These are phyloP conservation scores for Hydrochoerus hydrochaeris DNA, from an alignment of 2,113 vertebrate genomes.

Conservation along the genomic window DNA sequence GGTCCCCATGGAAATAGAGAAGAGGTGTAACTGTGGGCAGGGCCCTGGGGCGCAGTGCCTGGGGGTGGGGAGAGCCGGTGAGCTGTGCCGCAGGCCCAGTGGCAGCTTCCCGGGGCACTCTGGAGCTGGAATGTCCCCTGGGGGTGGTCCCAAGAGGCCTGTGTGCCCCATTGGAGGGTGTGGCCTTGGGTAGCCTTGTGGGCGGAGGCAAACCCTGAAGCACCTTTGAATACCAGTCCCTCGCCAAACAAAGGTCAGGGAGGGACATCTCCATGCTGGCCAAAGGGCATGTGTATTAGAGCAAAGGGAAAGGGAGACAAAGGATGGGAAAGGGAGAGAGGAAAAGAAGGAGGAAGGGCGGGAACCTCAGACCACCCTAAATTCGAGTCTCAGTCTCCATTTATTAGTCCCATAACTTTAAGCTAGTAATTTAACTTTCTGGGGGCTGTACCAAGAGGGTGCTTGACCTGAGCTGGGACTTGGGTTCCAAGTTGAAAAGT, in stretches of 20 bases:
- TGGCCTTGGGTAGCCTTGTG: background rate
- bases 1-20: background rate
- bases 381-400: background rate
- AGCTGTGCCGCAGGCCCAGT: background rate
- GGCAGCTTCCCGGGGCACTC: background rate
- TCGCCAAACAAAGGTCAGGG: background rate
- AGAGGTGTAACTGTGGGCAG: background rate
- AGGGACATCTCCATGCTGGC: background rate
- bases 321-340: background rate
- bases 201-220: background rate
- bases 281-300: background rate
- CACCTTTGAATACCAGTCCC: background rate
- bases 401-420: background rate
- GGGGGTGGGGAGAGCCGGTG: background rate
- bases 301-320: background rate
- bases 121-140: background rate
- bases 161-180: accelerated
- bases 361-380: background rate
- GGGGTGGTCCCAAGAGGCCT: background rate
- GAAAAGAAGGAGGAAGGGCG: background rate
- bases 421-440: constrained; percentile 24
- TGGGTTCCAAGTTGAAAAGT: background rate
- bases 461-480: background rate
- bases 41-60: background rate
- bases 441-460: background rate